Base-by-base conservation (phyloP, 2,888 invertebrate species). In the Griposia aprilina region DNA sequence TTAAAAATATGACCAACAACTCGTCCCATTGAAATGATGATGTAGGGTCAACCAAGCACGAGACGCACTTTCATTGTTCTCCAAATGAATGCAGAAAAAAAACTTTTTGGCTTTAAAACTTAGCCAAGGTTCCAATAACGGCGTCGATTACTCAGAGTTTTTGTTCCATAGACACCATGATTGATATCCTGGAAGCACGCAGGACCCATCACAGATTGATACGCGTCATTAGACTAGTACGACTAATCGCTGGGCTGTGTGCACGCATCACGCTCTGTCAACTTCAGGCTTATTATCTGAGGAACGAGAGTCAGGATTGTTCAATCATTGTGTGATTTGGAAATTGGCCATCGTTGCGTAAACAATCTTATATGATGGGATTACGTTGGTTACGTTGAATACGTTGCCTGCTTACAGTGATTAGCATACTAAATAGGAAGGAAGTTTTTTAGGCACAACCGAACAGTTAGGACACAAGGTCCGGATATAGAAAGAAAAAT, bases 131-230 rank as follows among this genome's bases (percentile, higher is more conserved):
- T 85, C 81, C 77, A 87, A 86, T 88, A 84, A 81, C 77, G 62
- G 72, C 72, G 71, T 84, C 82, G 83, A 87, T 88, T 89, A 85
- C 81, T 73, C 59, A 55, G 45, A 82, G 70, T 86, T 88, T 88
- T 87, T 86, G 85, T 81, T 73, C 70, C 75, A 65, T 74, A 80
- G 82, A 82, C 85, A 75, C 70, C 82, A 88, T 89, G 89, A 90
- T 91, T 91, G 83, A 90, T 92, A 91, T 90, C 90, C 90, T 87
- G 85, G 73, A 90, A 87, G 90, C 90, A 90, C 88, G 91, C 89
- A 89, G 90, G 88, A 88, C 78, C 86, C 87, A 90, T 91, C 87
- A 87, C 81, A 87, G 86, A 89, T 88, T 90, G 91, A 88, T 89
- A 89, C 90, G 92, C 87, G 81, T 90, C 91, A 91, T 92, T 92